phyloP scores from a whole-genome alignment of 2,888 invertebrate species.

The Drosophila suboccidentalis region DNA sequence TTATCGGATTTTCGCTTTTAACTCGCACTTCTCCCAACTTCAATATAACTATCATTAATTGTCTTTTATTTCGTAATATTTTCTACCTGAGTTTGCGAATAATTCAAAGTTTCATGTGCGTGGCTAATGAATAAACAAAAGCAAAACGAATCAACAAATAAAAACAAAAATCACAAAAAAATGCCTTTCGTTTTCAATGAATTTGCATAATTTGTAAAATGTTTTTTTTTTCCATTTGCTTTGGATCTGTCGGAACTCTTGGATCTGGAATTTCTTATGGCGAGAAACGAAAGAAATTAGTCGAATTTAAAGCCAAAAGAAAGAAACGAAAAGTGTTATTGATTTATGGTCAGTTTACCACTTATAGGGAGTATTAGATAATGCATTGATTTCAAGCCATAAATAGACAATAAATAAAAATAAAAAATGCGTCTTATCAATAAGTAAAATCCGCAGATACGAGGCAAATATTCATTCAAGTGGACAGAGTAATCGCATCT shows the following conservation, averaged over 20 bases:
- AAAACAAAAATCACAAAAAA: conserved; percentile 30
- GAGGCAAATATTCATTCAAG: conserved; percentile 30
- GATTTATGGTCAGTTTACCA: conserved; percentile 36
- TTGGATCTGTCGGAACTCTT: conserved; percentile 20
- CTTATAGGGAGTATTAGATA: conserved; percentile 37
- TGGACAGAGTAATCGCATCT: conserved; percentile 16
- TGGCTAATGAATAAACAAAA: conserved; percentile 61
- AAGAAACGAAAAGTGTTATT: conserved; percentile 16
- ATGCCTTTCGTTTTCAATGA: conserved; percentile 74
- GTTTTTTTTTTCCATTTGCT: conserved; percentile 3
- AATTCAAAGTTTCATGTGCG: conserved; percentile 33
- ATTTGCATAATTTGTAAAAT: conserved; percentile 70
- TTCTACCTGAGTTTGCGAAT: conserved; percentile 21
- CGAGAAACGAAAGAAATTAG: conserved; percentile 42
- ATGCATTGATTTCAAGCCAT: conserved; percentile 39
- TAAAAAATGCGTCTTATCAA: conserved; percentile 44
- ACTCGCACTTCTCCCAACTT: conserved; percentile 1
- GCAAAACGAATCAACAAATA: conserved; percentile 32
- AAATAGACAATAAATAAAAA: conserved; percentile 38
- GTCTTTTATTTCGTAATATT: conserved; percentile 20
- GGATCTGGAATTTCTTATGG: conserved; percentile 30
- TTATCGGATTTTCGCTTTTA: conserved; percentile 14
- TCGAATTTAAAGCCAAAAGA: conserved; percentile 16
- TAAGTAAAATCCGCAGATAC: conserved; percentile 25
- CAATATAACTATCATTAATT: conserved; percentile 10